These are phyloP conservation scores for Lates calcarifer DNA, from an alignment of 2,113 vertebrate species.

Conservation along the genomic window DNA sequence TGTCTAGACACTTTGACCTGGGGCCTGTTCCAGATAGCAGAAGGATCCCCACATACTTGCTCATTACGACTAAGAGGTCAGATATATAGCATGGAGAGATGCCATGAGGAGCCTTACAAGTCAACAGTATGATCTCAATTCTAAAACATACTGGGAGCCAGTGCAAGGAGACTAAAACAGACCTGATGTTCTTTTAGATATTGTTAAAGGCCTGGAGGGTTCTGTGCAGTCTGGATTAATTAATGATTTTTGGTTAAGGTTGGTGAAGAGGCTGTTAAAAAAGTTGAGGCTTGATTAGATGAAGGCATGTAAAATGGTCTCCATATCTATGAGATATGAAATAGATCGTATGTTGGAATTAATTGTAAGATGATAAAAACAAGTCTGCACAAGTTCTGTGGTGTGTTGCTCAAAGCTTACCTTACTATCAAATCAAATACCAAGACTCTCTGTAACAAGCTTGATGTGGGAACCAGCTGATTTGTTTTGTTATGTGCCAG, in stretches of 20 bases:
- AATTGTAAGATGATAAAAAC: background rate
- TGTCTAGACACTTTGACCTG: conserved; percentile 88
- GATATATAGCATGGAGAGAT: background rate
- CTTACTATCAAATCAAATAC: conserved; percentile 4
- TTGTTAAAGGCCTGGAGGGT: too few species aligned
- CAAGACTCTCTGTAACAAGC: conserved; percentile 1
- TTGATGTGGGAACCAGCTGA: accelerated
- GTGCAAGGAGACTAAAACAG: background rate
- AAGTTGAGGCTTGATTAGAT: background rate
- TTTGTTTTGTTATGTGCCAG: too few species aligned
- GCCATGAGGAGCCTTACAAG: background rate
- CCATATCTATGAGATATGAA: too few species aligned
- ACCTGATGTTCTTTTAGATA: too few species aligned
- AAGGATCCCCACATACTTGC: background rate
- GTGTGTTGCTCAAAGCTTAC: background rate
- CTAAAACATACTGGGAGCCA: background rate
- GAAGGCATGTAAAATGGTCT: background rate
- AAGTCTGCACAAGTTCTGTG: background rate
- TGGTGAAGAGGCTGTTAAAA: background rate
- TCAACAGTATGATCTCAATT: background rate
- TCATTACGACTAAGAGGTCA: background rate
- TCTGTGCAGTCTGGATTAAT: background rate
- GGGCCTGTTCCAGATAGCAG: too few species aligned
- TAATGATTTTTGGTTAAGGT: too few species aligned
- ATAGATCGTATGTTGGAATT: too few species aligned